Base-by-base conservation (phyloP, 1,140 invertebrate genomes). In the Cecropterus lyciades region DNA sequence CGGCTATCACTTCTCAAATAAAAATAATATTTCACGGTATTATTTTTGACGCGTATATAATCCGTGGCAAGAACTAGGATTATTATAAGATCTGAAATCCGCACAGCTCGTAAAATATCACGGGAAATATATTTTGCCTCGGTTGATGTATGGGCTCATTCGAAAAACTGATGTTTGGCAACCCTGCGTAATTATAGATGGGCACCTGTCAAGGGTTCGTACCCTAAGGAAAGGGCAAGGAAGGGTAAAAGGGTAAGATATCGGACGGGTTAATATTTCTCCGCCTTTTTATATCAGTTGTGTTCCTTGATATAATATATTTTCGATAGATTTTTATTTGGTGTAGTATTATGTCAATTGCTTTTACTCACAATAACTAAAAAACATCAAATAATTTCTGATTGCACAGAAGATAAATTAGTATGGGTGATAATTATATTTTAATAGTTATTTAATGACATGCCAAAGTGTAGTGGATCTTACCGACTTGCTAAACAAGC, bases 61-160 rank as follows among this genome's bases (percentile, higher is more conserved):
- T n/a, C 10, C 1, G 10, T 11, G 7, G 33, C 11, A 37, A 37
- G 7, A 37, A 37, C 10, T 11, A 37, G 33, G 11, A 37, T 37
- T 43, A 14, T 14, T 43, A 67, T 71, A 71, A 71, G 60, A 48
- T 33, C 46, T 67, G 57, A 59, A 64, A 65, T 67, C 52, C 33
- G 49, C 46, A 20, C 46, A 33, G 45, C 66, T 20, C 63, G 64
- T 71, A 59, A 73, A 73, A 69, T 73, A 69, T 66, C 62, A 27
- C 42, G 24, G 57, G 14, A 42, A 63, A 67, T 72, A 65, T 55
- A 68, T 67, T 67, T 46, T 11, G 16, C 37, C 40, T 7, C 60
- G 60, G 56, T 14, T 72, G 70, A 69, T 66, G 57, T 56, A 69
- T 66, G 49, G 30, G 27, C 66, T 66, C 66, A 63, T 69, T 69